Evolutionary conservation across 2,888 invertebrate species (phyloP), one percentile per base, ranked within the genome.

Genomic region (Tetrapedia diversipes): DNA sequence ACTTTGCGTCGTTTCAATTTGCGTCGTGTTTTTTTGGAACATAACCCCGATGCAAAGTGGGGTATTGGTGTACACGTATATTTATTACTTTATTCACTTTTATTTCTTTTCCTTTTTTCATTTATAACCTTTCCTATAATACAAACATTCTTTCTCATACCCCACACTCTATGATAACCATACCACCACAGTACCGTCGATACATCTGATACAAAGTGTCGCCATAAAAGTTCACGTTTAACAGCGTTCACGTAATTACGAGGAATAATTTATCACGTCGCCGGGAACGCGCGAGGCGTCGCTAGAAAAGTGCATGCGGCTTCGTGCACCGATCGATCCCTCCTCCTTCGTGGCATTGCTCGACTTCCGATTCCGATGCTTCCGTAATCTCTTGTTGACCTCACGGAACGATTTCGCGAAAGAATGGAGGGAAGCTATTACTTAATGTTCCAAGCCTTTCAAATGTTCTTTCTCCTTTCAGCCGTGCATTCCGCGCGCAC

Each of bases 321-420:
- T 51, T 45, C 27, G 19, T 34, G 45, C 57, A 65, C 32, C 51
- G 65, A 76, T 70, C 70, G 76, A 64, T 65, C 34, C 4, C 11
- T 45, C 27, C 56, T 19, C 8, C 70, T 65, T 29, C 68, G 69
- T 43, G 51, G 60, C 43, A 27, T 68, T 45, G 77, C 47, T 66
- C 59, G 60, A 59, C 73, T 73, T 79, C 63, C 45, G 64, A 37
- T 61, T 65, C 66, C 72, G 45, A 68, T 63, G 41, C 45, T 14
- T 49, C 39, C 45, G 73, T 69, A 78, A 77, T 77, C 72, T 67
- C 68, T 64, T 22, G 65, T 79, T 72, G 65, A 78, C 65, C 72
- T 60, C 67, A 6, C 22, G 56, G 57, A n/a, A 57, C 29, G 59
- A 68, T 56, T 68, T 41, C 27, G n/a, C 7, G 43, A 29, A 60